Base-by-base conservation (phyloP, 2,797 vertebrate genomes). In the Falco concolor region DNA sequence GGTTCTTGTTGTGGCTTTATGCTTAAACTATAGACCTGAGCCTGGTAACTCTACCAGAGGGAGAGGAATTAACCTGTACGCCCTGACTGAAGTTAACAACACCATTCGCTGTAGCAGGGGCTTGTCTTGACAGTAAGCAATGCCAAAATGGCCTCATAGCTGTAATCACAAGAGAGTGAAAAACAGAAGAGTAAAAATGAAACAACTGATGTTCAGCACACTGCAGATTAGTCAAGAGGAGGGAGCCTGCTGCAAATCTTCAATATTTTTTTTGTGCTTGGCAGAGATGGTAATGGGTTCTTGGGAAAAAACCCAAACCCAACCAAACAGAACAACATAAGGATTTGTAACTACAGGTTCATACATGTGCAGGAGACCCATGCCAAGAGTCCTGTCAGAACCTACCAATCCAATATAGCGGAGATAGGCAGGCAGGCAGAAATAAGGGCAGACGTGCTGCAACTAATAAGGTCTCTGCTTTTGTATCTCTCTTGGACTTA, bases 361-460 rank as follows among this genome's bases (percentile, higher is more conserved):
- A 7, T 25, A 40, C 0, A 1, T 28, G 32, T 50, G n/a, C 23
- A 25, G 75, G 30, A 91, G 30, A 65, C 10, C 13, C 1, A 3
- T 5, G 15, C 52, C 45, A 60, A 49, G 44, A 73, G n/a, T 24
- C 56, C 56, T 60, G 68, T 47, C 57, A 87, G 56, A 42, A 42
- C 40, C 13, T 60, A 67, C 32, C n/a, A 53, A 74, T 8, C 0
- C 0, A 69, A 84, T 5, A 16, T 0, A 59, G 40, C 6, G 0
- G 3, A 87, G 59, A 54, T 47, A 18, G 52, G 36, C 7, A 22
- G 53, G 16, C 30, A 76, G 59, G 22, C 24, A 93, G 67, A 86
- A 78, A 19, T 10, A 67, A 50, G 13, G 15, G 44, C 52, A 75
- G 25, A 50, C n/a, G 20, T 47, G 45, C 38, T 76, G 54, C 67